A percentile compares a stretch with the other conserved stretches of the same genome.
phyloP scores from a whole-genome alignment of 2,797 vertebrate genomes.

The Intellagama lesueurii region DNA sequence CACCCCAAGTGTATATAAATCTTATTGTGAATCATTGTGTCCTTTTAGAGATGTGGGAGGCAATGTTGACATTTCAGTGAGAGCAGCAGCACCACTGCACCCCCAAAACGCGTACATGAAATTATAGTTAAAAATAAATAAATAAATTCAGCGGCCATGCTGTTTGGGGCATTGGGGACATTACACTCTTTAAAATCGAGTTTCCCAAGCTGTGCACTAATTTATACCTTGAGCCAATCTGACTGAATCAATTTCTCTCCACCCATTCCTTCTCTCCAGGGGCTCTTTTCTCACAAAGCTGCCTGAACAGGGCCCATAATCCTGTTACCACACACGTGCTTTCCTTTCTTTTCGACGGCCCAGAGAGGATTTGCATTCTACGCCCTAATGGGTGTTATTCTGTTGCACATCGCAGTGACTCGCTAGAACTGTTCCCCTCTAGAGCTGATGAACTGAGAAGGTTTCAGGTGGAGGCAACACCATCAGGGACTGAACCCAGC shows the following conservation, averaged over 20 bases:
- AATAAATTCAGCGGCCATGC: no score
- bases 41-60: no score
- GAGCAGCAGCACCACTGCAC: no score
- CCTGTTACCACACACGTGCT: conserved; percentile 14
- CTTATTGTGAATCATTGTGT: no score
- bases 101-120: no score
- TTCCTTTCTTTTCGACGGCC: conserved; percentile 13
- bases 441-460: neutral
- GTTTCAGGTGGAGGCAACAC: neutral
- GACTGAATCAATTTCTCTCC: neutral
- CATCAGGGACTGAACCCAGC: neutral
- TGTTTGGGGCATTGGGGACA: no score
- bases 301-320: conserved; percentile 6
- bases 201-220: neutral
- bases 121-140: no score
- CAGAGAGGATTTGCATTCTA: conserved; percentile 15
- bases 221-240: neutral
- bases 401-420: neutral
- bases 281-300: neutral
- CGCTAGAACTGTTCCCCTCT: neutral
- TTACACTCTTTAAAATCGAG: no score
- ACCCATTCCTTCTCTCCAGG: conserved; percentile 5
- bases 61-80: no score
- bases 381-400: conserved; percentile 19
- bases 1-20: no score